Evolutionary conservation across 2,113 vertebrate species (phyloP), one percentile per base, ranked within the genome.

Genomic region (Pseudolaguvia tuberculata): DNA sequence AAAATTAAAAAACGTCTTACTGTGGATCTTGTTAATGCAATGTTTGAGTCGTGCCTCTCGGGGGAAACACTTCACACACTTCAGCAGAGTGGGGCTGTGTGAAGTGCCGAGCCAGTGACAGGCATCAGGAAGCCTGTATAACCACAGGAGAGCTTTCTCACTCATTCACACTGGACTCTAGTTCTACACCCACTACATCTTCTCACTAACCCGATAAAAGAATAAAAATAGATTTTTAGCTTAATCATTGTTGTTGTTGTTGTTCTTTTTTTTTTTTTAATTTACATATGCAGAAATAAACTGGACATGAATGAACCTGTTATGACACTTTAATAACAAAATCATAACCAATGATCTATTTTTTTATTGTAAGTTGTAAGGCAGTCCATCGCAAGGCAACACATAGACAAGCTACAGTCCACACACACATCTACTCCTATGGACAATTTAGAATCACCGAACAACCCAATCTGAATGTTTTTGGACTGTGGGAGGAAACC

Each of bases 11-110:
- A 86, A 86, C 85, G 86, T 86, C 86, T 87, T 83, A 80, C 84
- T 86, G 85, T 88, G 89, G 87, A 89, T 90, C 86, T 89, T 88
- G 86, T 88, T 88, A 89, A 90, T 88, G 88, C 86, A 83, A 78
- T 87, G 88, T 91, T 90, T 88, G 88, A 90, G 86, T 86, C 79
- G 83, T 83, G 88, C 85, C 86, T 90, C 89, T 90, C 84, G 53
- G 85, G 89, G 88, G 88, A 57, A 71, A 90, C 84, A 88, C 88
- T 90, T 89, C 86, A 88, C 87, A 89, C 88, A 89, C 86, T 89
- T 84, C 82, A 85, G 83, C 82, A 87, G 84, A 84, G 81, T 80
- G 84, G 78, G 82, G 79, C 61, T 81, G 62, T 76, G 78, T 78
- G 84, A 80, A 78, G 86, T 81, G 83, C 80, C 78, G 84, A 83